Base-by-base conservation (phyloP, 2,888 invertebrate genomes). In the Leucoptera coffeella region DNA sequence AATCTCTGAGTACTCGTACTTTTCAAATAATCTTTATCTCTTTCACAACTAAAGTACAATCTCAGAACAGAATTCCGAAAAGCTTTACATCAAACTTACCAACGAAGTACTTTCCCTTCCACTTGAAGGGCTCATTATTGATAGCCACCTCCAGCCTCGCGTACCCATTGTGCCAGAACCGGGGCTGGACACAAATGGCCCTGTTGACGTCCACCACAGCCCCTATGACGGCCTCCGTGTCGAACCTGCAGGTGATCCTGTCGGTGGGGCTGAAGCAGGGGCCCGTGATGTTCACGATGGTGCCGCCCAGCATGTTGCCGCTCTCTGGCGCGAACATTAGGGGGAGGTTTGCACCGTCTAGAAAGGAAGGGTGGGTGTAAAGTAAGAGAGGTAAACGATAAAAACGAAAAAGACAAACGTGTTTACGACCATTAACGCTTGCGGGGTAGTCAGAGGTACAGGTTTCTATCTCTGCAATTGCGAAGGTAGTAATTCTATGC, bases 241-340 rank as follows among this genome's bases (percentile, higher is more conserved):
- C 90, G 45, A 91, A 91, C 36, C 85, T 80, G 45, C 92, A 93
- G 27, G 78, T 80, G 25, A 95, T 80, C 36, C 82, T 77, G 40
- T 87, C 82, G 2, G 72, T 72, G 1, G 77, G 77, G 36, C 81
- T 74, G 49, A 96, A 90, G 50, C 97, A 97, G 2, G 95, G 94
- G 0, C 96, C 97, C 0, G 96, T 94, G 30, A 97, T 88, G 48
- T 96, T 95, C 20, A 97, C 91, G 28, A 95, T 82, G 0, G 92
- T 90, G 2, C 97, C 97, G 3, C 97, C 97, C 36, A 96, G 73
- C 96, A 97, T 96, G 51, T 91, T 93, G 4, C 94, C 96, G 45
- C 90, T 91, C 54, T 95, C 93, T 0, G 95, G 95, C 0, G 94
- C 92, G 43, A 92, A 92, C 39, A 87, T 80, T 27, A 93, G 54